Evolutionary conservation across 2,888 invertebrate species (phyloP).

Genomic region (Metacarcinus magister): DNA sequence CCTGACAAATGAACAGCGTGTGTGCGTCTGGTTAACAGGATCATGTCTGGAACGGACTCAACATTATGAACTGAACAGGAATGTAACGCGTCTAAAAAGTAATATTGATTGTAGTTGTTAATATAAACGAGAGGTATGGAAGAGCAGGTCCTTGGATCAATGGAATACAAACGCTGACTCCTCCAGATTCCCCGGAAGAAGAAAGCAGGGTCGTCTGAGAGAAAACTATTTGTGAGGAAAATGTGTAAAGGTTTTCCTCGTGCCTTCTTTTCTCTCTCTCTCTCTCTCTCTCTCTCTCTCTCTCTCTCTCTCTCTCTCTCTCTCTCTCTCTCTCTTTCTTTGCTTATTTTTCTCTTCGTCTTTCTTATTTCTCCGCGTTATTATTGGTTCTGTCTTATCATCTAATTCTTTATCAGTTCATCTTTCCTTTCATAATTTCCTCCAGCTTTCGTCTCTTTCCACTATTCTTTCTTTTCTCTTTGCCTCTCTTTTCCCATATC

Average conservation of each 20-base stretch:
- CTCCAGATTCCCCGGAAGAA: background rate
- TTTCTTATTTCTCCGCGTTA: background rate
- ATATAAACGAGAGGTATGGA: background rate
- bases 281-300: constrained; percentile 6
- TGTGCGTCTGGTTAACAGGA: background rate
- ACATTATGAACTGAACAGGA: background rate
- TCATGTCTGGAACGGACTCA: background rate
- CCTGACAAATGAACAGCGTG: background rate
- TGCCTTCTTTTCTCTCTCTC: background rate
- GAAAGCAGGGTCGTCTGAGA: background rate
- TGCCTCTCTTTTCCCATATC: background rate
- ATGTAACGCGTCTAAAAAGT: background rate
- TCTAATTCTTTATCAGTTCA: background rate
- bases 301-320: background rate
- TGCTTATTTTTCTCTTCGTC: background rate
- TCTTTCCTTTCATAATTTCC: background rate
- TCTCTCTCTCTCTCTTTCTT: background rate
- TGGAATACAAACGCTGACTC: background rate
- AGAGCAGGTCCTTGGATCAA: background rate
- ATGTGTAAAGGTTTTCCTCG: background rate
- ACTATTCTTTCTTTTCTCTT: background rate
- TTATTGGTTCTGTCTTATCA: background rate
- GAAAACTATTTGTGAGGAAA: background rate
- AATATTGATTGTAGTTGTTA: background rate
- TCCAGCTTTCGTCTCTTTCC: background rate